Conservation (phyloP, 2,113 vertebrate species). For the Hyaena hyaena region DNA sequence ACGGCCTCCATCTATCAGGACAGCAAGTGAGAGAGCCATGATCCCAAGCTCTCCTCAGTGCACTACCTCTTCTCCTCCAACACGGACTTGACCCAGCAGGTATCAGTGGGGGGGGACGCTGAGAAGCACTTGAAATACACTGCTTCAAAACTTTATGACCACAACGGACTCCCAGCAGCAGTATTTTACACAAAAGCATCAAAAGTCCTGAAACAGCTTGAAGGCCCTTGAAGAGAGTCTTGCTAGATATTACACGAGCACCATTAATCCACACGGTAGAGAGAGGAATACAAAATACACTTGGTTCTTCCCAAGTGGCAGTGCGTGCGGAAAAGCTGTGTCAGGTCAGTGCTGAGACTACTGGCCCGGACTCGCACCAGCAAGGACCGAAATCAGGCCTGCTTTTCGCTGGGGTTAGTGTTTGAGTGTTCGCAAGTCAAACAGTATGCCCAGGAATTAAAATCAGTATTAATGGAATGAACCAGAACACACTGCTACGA, state of each 20-base stretch:
- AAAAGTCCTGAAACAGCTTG: not conserved
- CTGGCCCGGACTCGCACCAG: not conserved
- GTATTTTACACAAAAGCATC: not conserved
- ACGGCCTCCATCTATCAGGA: not conserved
- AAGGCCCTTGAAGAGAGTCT: not conserved
- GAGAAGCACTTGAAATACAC: not conserved
- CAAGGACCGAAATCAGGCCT: too few relatives aligned
- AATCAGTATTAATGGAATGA: not conserved
- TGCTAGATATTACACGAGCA: rapidly evolving
- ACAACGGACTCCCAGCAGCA: not conserved
- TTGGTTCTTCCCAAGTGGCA: not conserved
- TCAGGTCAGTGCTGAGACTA: not conserved
- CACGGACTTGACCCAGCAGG: not conserved
- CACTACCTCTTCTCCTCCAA: not conserved
- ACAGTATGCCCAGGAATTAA: not conserved
- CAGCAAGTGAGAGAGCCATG: not conserved
- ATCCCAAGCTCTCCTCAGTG: rapidly evolving
- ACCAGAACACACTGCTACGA: not conserved
- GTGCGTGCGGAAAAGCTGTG: not conserved
- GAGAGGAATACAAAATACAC: not conserved
- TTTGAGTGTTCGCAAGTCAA: rapidly evolving
- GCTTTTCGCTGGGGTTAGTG: not conserved
- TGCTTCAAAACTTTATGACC: not conserved
- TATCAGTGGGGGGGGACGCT: not conserved
- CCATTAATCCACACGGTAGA: not conserved